Percentiles rank a stretch among this genome's conserved stretches.
phyloP scores from a whole-genome alignment of 2,888 invertebrate genomes.

The Teinopalpus imperialis region DNA sequence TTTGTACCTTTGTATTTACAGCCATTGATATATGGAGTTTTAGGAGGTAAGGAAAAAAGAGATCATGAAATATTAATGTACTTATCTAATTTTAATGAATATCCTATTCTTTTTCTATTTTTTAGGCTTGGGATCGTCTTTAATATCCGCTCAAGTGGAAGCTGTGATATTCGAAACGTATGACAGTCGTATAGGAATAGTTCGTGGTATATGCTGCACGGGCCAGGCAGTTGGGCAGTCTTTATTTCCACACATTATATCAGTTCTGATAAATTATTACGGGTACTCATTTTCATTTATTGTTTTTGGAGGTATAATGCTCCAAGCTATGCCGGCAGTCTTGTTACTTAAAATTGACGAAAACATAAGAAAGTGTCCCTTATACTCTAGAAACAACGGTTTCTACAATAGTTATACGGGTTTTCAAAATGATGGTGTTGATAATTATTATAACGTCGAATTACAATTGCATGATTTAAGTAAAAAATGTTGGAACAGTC shows the following conservation, averaged over 20 bases:
- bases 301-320: slow-evolving; percentile 60
- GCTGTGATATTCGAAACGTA: slow-evolving; percentile 74
- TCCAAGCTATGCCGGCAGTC: slow-evolving; percentile 67
- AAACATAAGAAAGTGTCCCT: slow-evolving; percentile 47
- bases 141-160: slow-evolving; percentile 74
- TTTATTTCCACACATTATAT: slow-evolving; percentile 68
- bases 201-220: slow-evolving; percentile 62
- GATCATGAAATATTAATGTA: background rate
- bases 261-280: slow-evolving; percentile 59
- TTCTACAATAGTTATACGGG: slow-evolving; percentile 62
- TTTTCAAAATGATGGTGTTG: slow-evolving; percentile 57
- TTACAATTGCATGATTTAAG: slow-evolving; percentile 66
- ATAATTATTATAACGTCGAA: slow-evolving; percentile 56
- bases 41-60: slow-evolving; percentile 55
- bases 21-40: slow-evolving; percentile 58
- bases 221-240: slow-evolving; percentile 74
- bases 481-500: slow-evolving; percentile 74
- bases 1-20: slow-evolving; percentile 53
- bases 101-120: slow-evolving; percentile 26
- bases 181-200: slow-evolving; percentile 58
- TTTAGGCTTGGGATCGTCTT: slow-evolving; percentile 71
- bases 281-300: slow-evolving; percentile 62
- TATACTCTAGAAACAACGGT: slow-evolving; percentile 64
- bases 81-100: background rate
- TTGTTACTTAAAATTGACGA: slow-evolving; percentile 60